Conservation (phyloP, 2,113 vertebrate genomes). For the Antennarius striatus region DNA sequence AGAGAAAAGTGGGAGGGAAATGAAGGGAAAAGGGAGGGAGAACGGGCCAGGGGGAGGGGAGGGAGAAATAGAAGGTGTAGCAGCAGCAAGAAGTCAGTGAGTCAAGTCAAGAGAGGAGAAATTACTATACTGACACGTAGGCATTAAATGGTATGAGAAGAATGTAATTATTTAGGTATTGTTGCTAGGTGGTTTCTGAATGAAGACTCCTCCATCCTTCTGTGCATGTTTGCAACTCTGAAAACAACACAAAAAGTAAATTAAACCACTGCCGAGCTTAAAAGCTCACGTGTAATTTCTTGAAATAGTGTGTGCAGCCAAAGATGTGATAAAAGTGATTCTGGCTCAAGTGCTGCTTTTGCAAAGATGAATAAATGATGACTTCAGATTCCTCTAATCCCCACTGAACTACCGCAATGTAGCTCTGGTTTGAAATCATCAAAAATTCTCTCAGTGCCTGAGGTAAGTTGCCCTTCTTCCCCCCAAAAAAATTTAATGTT, state of each 20-base stretch:
- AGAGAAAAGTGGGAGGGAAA: slow-evolving; percentile 67
- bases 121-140: slow-evolving; percentile 7
- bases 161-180: too few relatives aligned
- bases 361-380: slow-evolving; percentile 17
- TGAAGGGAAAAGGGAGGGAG: slow-evolving; percentile 56
- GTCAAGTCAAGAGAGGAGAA: slow-evolving; percentile 18
- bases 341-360: slow-evolving; percentile 6
- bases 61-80: slow-evolving; percentile 46
- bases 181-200: not conserved
- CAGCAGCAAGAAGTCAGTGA: slow-evolving; percentile 41
- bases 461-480: too few relatives aligned
- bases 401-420: not conserved
- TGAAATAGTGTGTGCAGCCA: not conserved
- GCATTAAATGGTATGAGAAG: too few relatives aligned
- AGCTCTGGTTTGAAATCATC: too few relatives aligned
- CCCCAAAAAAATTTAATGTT: too few relatives aligned
- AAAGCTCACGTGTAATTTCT: too few relatives aligned
- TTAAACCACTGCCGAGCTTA: not conserved
- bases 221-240: not conserved
- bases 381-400: slow-evolving; percentile 5
- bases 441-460: too few relatives aligned
- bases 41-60: slow-evolving; percentile 51
- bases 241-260: not conserved
- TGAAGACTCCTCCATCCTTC: not conserved
- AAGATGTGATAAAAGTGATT: slow-evolving; percentile 3